Conservation (phyloP, 1,140 invertebrate species). For the Pseudachorutes palmiensis region DNA sequence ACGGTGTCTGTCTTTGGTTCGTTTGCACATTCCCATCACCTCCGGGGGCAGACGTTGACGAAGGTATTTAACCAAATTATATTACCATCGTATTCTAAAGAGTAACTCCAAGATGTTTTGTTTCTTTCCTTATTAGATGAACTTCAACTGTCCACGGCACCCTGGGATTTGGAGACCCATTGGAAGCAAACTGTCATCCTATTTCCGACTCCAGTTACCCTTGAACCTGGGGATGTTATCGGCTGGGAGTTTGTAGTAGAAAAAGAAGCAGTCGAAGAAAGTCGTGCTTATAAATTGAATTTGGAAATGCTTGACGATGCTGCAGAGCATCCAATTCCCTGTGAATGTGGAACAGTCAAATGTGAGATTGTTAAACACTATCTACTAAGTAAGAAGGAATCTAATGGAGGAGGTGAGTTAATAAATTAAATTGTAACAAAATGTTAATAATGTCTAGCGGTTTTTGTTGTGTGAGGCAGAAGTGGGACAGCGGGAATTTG, state of each 20-base stretch:
- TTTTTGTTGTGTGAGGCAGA: background rate
- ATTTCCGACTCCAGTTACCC: slow-evolving; percentile 39
- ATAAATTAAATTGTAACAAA: no score
- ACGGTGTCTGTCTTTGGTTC: slow-evolving; percentile 57
- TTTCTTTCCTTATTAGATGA: slow-evolving; percentile 37
- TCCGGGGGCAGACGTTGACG: slow-evolving; percentile 28
- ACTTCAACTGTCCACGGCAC: slow-evolving; percentile 62
- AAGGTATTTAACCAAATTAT: slow-evolving; percentile 19
- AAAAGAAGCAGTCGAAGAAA: slow-evolving; percentile 44
- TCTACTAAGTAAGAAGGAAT: no score
- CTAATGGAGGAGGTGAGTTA: background rate
- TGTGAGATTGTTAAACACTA: slow-evolving; percentile 59
- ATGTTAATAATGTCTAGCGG: no score
- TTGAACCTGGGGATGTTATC: slow-evolving; percentile 53
- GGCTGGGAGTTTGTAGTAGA: slow-evolving; percentile 57
- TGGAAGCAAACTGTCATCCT: slow-evolving; percentile 92
- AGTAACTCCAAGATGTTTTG: background rate
- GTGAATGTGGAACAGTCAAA: slow-evolving; percentile 63
- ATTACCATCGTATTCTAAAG: no score
- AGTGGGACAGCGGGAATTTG: no score
- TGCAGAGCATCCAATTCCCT: slow-evolving; percentile 66
- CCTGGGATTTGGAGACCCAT: slow-evolving; percentile 68
- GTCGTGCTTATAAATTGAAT: slow-evolving; percentile 57
- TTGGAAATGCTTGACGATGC: slow-evolving; percentile 60
- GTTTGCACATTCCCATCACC: slow-evolving; percentile 41